Base-by-base conservation (phyloP, 2,797 vertebrate species). In the Sebastiscus albofasciatus region DNA sequence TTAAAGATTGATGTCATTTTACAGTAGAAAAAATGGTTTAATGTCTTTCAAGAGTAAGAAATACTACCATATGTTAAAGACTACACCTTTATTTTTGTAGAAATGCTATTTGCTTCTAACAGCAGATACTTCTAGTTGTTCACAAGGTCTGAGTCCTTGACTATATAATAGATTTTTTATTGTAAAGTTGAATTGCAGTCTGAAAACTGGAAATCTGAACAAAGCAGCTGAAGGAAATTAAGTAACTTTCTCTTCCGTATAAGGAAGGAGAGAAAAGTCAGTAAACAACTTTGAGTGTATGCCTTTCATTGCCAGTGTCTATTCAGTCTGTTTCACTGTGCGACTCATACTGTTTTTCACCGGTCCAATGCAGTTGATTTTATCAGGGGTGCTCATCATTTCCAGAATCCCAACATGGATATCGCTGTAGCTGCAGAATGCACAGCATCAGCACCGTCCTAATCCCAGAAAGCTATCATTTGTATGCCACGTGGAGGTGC, bases 401-500 rank as follows among this genome's bases (percentile, higher is more conserved):
- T 88, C 49, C 33, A 76, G 65, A 86, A 77, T 78, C 31, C 83
- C 69, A 64, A 31, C 83, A 67, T 52, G 70, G 74, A 88, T 86
- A 77, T 87, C 13, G 7, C 75, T 85, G 69, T 75, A 72, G 75
- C 85, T 81, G 72, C 79, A 81, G 82, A 88, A 87, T 76, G 27
- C 56, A 86, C 77, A 87, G 79, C 80, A 87, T 94, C 84, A 91
- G 90, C 92, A 90, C 75, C 80, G 20, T 83, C 77, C 74, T 89
- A 86, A 93, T 94, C 89, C 92, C 79, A 83, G 85, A 87, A 87
- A 89, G 86, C 72, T 66, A 82, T 88, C 84, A 90, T 94, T 90
- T 90, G 77, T 90, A 92, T 89, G 88, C 92, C 84, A 85, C 24
- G 27, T 89, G 77, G 74, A 89, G 72, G 76, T 81, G 89, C 90